Conservation (phyloP, 1,140 invertebrate genomes). For the Drosophila orosa region DNA sequence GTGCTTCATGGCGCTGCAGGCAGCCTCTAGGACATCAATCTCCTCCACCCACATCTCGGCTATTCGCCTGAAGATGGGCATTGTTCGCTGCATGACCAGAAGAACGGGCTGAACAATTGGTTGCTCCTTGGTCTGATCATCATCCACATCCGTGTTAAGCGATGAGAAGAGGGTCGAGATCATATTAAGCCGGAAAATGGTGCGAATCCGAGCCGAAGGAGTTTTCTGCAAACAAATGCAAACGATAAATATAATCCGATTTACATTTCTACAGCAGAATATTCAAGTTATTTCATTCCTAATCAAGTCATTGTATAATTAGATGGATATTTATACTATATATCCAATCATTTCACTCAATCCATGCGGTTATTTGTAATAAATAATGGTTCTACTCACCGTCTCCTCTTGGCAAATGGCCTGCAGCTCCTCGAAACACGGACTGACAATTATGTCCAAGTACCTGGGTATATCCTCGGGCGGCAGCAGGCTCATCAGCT, state of each 20-base stretch:
- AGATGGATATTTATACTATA: no score
- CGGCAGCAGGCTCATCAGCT: constrained; percentile 89
- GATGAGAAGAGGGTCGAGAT: constrained; percentile 89
- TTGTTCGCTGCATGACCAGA: constrained; percentile 87
- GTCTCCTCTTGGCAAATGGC: constrained; percentile 85
- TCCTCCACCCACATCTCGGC: constrained; percentile 86
- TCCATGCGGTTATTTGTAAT: not conserved
- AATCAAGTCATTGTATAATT: no score
- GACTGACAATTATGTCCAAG: constrained; percentile 88
- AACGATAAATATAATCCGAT: not conserved
- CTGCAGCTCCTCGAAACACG: constrained; percentile 88
- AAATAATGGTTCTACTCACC: constrained; percentile 56
- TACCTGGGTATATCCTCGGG: constrained; percentile 88
- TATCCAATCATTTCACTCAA: no score
- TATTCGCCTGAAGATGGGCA: constrained; percentile 86
- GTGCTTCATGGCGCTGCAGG: constrained; percentile 89
- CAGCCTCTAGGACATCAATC: constrained; percentile 86
- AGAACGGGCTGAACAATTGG: constrained; percentile 85
- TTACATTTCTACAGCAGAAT: no score
- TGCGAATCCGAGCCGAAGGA: constrained; percentile 84
- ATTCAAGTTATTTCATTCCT: no score
- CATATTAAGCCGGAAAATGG: constrained; percentile 88
- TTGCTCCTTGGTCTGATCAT: constrained; percentile 59
- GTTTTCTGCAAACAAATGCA: constrained; percentile 78
- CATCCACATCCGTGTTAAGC: constrained; percentile 85